phyloP scores from a whole-genome alignment of 2,797 vertebrate genomes.

The Peromyscus attwateri region DNA sequence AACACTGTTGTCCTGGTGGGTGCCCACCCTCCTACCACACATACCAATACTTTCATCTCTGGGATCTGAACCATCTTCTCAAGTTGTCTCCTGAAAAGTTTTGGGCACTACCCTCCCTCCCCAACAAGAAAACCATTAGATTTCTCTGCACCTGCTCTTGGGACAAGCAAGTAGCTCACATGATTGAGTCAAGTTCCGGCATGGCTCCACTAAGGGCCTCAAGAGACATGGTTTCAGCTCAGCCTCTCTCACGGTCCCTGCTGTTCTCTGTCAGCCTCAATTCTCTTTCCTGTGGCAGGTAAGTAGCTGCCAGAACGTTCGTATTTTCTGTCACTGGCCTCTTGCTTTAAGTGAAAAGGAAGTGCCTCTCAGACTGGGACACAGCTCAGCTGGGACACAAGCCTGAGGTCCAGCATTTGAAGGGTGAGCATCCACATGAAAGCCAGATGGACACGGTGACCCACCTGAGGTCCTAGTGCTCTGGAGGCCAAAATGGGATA shows the following conservation, averaged over 20 bases:
- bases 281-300: background rate
- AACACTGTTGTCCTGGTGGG: background rate
- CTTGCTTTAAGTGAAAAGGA: background rate
- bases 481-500: background rate
- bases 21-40: background rate
- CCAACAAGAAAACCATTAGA: background rate
- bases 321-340: background rate
- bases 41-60: background rate
- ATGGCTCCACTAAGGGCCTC: background rate
- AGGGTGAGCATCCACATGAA: too few relatives aligned
- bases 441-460: background rate
- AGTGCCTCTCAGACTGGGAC: background rate
- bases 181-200: background rate
- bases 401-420: background rate
- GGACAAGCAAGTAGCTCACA: background rate
- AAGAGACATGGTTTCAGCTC: rapidly evolving
- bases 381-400: background rate
- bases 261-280: background rate
- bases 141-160: background rate
- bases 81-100: background rate
- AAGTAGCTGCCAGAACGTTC: background rate
- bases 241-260: background rate
- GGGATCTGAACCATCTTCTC: background rate
- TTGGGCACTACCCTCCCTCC: background rate
- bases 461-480: background rate